These are phyloP conservation scores for Ornithoptera priamus DNA, from an alignment of 2,888 invertebrate species.

Conservation along the genomic window DNA sequence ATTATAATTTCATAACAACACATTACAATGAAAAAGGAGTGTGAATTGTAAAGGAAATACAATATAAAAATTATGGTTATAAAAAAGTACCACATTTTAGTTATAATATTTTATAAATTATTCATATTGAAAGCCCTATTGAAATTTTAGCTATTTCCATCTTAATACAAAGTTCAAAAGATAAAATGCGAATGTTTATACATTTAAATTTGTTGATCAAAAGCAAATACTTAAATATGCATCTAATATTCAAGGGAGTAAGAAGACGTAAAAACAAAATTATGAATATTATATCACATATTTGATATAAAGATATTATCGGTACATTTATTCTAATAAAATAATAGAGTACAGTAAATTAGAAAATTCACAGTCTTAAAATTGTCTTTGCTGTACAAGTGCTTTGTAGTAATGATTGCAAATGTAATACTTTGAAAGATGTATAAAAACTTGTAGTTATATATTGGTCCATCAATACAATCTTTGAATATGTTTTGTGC, in stretches of 20 bases:
- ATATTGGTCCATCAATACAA: too few species aligned
- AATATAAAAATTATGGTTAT: too few species aligned
- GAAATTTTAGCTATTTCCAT: neutral
- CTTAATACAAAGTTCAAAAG: neutral
- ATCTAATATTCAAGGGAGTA: constrained; percentile 6
- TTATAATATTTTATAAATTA: constrained; percentile 1
- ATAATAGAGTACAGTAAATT: too few species aligned
- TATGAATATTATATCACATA: constrained; percentile 9
- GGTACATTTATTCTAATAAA: too few species aligned
- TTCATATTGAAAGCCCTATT: neutral
- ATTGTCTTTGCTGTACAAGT: neutral
- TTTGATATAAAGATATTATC: neutral
- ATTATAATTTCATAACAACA: too few species aligned
- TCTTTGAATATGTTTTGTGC: neutral
- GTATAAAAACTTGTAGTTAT: neutral
- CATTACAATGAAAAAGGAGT: too few species aligned
- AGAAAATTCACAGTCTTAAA: too few species aligned
- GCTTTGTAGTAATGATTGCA: neutral
- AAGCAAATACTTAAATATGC: constrained; percentile 5
- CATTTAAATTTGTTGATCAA: constrained; percentile 7
- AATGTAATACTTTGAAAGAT: neutral
- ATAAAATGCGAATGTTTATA: constrained; percentile 6
- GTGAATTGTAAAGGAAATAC: too few species aligned
- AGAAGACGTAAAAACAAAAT: constrained; percentile 3
- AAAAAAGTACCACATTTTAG: neutral